Evolutionary conservation across 2,113 vertebrate genomes (phyloP).

Genomic region (Cariama cristata): DNA sequence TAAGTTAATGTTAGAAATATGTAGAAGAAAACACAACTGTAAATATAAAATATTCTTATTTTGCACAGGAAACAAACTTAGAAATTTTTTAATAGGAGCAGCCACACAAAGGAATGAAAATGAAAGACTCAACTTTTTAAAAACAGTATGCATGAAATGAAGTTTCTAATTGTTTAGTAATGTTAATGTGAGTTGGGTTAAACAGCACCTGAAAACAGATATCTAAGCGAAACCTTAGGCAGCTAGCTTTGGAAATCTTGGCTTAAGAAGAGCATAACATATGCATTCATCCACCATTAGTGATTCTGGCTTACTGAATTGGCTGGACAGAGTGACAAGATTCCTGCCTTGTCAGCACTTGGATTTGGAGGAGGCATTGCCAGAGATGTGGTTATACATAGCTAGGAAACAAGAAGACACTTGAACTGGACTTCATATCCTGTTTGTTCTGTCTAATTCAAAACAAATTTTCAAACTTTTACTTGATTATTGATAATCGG

Average conservation of each 20-base stretch:
- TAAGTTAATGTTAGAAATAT: not conserved
- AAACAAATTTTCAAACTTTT: not conserved
- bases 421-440: not conserved
- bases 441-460: not conserved
- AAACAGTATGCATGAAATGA: not conserved
- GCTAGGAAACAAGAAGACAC: not conserved
- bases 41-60: not conserved
- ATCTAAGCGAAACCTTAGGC: not conserved
- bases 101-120: not conserved
- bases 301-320: not conserved
- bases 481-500: not conserved
- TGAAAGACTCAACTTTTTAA: not conserved
- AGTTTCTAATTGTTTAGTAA: not conserved
- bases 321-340: not conserved
- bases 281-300: not conserved
- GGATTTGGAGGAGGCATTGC: not conserved
- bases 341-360: constrained; percentile 32
- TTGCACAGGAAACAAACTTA: not conserved
- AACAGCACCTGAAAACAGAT: not conserved
- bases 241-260: not conserved
- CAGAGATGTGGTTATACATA: not conserved
- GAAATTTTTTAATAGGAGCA: not conserved
- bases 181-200: not conserved
- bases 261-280: not conserved
- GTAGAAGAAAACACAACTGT: not conserved